Conservation (phyloP, 2,113 vertebrate genomes). For the Grus americana region DNA sequence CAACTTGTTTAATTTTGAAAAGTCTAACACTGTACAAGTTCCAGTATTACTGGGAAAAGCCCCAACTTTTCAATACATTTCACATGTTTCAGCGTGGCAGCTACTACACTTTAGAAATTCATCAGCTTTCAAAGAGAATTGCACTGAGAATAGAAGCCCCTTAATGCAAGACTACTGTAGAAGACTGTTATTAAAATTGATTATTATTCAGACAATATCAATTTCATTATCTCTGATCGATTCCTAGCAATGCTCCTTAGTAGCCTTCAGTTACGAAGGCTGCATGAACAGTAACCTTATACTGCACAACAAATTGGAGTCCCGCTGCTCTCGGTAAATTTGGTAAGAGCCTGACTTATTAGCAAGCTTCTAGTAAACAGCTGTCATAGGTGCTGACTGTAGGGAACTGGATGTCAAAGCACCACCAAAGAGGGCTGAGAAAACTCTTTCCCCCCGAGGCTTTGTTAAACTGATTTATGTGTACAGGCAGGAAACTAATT, state of each 20-base stretch:
- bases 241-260: conserved; percentile 44
- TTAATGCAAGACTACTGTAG: conserved; percentile 68
- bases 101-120: conserved; percentile 3
- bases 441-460: neutral
- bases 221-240: conserved; percentile 78
- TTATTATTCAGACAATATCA: conserved; percentile 76
- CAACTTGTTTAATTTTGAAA: neutral
- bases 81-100: neutral
- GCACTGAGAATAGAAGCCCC: conserved; percentile 60
- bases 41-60: neutral
- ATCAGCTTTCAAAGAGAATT: conserved; percentile 52
- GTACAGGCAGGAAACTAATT: conserved; percentile 44
- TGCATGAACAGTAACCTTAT: conserved; percentile 29
- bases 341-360: conserved; percentile 3
- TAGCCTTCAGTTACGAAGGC: conserved; percentile 34
- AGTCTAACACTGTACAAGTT: neutral
- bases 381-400: conserved; percentile 29
- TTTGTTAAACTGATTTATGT: conserved; percentile 60
- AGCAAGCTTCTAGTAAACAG: conserved; percentile 37
- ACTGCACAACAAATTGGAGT: neutral
- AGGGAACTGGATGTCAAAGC: conserved; percentile 17
- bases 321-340: conserved; percentile 4
- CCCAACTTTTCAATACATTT: neutral
- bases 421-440: conserved; percentile 3
- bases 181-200: conserved; percentile 78